phyloP scores from a whole-genome alignment of 2,888 invertebrate species.

The Himalopsyche kuldschensis region DNA sequence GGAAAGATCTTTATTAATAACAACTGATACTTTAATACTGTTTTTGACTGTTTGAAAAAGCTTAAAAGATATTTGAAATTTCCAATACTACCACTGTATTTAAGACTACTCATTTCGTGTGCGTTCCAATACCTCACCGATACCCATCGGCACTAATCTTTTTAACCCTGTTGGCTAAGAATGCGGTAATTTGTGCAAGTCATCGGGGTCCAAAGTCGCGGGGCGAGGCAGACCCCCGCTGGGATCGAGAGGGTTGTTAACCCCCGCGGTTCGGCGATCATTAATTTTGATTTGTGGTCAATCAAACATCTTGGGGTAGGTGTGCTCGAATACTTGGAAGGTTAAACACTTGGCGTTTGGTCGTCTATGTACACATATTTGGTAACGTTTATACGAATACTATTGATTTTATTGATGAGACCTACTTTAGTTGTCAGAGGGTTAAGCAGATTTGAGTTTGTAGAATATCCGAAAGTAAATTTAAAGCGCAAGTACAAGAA shows the following conservation, averaged over 20 bases:
- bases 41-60: too few species aligned
- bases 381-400: not conserved
- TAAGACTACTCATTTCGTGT: too few species aligned
- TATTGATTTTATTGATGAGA: not conserved
- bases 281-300: slow-evolving; percentile 65
- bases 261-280: slow-evolving; percentile 59
- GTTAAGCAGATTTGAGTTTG: too few species aligned
- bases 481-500: too few species aligned
- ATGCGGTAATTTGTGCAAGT: slow-evolving; percentile 15
- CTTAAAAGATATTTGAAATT: too few species aligned
- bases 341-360: not conserved
- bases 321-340: slow-evolving; percentile 1
- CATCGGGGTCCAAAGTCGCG: slow-evolving; percentile 4
- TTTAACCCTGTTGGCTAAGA: slow-evolving; percentile 39
- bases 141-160: not conserved
- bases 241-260: slow-evolving; percentile 47
- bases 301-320: slow-evolving; percentile 57
- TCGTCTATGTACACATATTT: not conserved
- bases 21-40: too few species aligned
- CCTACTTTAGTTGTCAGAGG: not conserved
- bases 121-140: not conserved
- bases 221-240: slow-evolving; percentile 52
- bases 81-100: too few species aligned
- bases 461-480: too few species aligned
- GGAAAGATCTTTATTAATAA: too few species aligned